Evolutionary conservation across 1,140 invertebrate species (phyloP), one percentile per base, ranked within the genome.

Genomic region (Pseudomyrmex dendroicus): DNA sequence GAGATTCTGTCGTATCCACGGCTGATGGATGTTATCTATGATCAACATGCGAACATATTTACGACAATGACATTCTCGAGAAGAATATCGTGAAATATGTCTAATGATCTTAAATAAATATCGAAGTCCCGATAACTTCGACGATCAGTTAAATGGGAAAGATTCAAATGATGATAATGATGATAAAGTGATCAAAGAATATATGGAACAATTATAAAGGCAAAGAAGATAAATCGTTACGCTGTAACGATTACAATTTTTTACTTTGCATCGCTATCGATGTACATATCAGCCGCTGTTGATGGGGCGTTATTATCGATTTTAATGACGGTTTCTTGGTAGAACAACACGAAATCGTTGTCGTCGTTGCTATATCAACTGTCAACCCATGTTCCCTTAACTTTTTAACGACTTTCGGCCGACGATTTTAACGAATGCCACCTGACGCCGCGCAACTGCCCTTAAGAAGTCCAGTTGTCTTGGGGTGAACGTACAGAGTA

Each of bases 391-490:
- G 74, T 87, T 84, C 57, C 74, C 57, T 44, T 20, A 73, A 59
- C 44, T 17, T 17, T 56, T 67, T 67, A 72, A 68, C 86, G 68
- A 78, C 67, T 85, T 83, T 83, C 44, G 52, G 62, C 15, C 62
- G 61, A 72, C 56, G 35, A 35, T 35, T 87, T 86, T 86, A 87
- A 89, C 90, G 90, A 84, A 74, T 84, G 66, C 92, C 92, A 93
- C 90, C 92, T 93, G 92, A 93, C 92, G 92, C 91, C 56, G 77
- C 56, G 77, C 91, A 92, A 93, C 91, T 92, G 91, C 86, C 90
- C 89, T 64, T 72, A 73, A 89, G 86, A 63, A 89, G 86, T 80
- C 92, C 92, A 91, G 91, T 92, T 92, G 90, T 87, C 90, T 88
- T 78, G 70, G 67, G 78, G 68, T 68, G 86, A 88, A 84, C 57